Evolutionary conservation across 2,888 invertebrate species (phyloP).

Genomic region (Leptinotarsa haldemani): DNA sequence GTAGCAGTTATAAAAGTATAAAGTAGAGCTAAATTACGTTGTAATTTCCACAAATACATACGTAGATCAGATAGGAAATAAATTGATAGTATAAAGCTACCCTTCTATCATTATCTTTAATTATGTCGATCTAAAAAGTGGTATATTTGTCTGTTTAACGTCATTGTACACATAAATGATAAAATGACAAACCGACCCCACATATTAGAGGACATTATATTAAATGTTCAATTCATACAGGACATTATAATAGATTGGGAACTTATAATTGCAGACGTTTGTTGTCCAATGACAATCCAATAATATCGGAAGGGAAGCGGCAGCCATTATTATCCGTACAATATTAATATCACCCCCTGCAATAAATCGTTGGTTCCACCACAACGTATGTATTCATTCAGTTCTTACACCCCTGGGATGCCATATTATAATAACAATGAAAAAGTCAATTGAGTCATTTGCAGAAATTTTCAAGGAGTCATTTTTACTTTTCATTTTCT

Average conservation of each 20-base stretch:
- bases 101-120: slow-evolving; percentile 48
- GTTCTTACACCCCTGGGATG: neutral
- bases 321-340: slow-evolving; percentile 40
- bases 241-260: slow-evolving; percentile 53
- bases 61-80: slow-evolving; percentile 53
- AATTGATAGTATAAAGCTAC: slow-evolving; percentile 53
- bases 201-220: slow-evolving; percentile 42
- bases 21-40: slow-evolving; percentile 49
- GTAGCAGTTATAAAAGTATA: slow-evolving; percentile 40
- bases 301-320: slow-evolving; percentile 37
- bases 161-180: slow-evolving; percentile 26
- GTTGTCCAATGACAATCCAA: slow-evolving; percentile 50
- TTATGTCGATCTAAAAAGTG: slow-evolving; percentile 39
- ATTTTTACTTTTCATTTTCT: neutral
- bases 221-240: slow-evolving; percentile 52
- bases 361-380: slow-evolving; percentile 34
- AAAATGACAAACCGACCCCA: slow-evolving; percentile 38
- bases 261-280: slow-evolving; percentile 53
- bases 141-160: slow-evolving; percentile 38
- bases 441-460: neutral
- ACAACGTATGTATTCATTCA: slow-evolving; percentile 11
- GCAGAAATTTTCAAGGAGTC: neutral
- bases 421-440: slow-evolving; percentile 4
- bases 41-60: slow-evolving; percentile 55
- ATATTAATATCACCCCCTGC: slow-evolving; percentile 38